phyloP scores from a whole-genome alignment of 2,797 vertebrate genomes.

The Botia almorhae region DNA sequence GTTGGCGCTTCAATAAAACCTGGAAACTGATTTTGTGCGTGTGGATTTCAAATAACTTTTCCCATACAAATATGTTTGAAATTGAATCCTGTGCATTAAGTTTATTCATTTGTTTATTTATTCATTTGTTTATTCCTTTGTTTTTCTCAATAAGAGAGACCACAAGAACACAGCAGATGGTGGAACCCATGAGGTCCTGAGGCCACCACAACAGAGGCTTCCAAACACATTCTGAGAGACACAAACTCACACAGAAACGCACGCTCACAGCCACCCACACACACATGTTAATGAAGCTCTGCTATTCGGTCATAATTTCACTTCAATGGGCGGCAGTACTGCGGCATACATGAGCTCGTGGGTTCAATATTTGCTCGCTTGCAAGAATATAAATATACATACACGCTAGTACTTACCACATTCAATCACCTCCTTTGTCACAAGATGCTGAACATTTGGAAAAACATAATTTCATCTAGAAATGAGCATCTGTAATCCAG shows the following conservation, averaged over 20 bases:
- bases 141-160: slow-evolving; percentile 68
- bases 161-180: slow-evolving; percentile 81
- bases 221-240: slow-evolving; percentile 59
- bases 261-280: slow-evolving; percentile 46
- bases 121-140: too few species aligned
- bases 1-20: too few species aligned
- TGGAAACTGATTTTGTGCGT: slow-evolving; percentile 8
- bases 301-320: slow-evolving; percentile 17
- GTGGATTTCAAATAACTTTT: slow-evolving; percentile 52
- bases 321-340: slow-evolving; percentile 9
- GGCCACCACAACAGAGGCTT: slow-evolving; percentile 70
- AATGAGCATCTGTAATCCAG: not conserved
- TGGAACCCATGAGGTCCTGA: slow-evolving; percentile 71
- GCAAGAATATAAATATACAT: slow-evolving; percentile 7
- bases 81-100: slow-evolving; percentile 69
- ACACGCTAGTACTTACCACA: slow-evolving; percentile 80
- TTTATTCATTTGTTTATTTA: too few species aligned
- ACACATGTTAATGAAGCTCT: slow-evolving; percentile 30
- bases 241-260: slow-evolving; percentile 52
- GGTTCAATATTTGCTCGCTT: not conserved
- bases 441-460: slow-evolving; percentile 73
- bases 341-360: not conserved
- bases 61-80: slow-evolving; percentile 63
- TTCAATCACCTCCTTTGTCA: slow-evolving; percentile 80
- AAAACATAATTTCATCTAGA: not conserved